These are phyloP conservation scores for Homarus americanus DNA, from an alignment of 1,140 invertebrate species.

Conservation along the genomic window DNA sequence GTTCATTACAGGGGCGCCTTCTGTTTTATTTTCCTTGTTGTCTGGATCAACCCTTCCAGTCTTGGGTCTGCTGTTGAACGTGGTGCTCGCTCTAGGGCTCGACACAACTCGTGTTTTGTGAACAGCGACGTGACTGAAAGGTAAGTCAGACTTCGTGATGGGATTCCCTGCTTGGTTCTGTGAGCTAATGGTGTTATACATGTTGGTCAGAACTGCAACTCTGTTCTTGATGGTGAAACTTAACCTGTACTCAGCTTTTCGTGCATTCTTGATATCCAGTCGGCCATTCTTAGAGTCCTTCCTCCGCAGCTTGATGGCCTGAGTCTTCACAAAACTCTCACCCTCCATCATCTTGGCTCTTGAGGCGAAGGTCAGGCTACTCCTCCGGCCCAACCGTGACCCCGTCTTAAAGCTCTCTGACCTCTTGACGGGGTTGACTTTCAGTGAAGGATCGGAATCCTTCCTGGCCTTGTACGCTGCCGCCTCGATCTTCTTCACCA, in stretches of 20 bases:
- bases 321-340: conserved; percentile 67
- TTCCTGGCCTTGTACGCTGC: conserved; percentile 63
- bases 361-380: conserved; percentile 60
- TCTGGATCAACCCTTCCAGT: conserved; percentile 19
- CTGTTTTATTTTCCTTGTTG: conserved; percentile 25
- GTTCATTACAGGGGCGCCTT: conserved; percentile 34
- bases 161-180: conserved; percentile 69
- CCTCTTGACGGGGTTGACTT: conserved; percentile 68
- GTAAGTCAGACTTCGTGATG: conserved; percentile 40
- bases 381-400: conserved; percentile 57
- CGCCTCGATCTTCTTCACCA: conserved; percentile 71
- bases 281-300: conserved; percentile 68
- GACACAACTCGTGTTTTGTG: conserved; percentile 43
- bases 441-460: conserved; percentile 59
- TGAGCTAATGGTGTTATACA: conserved; percentile 73
- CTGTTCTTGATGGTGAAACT: conserved; percentile 73
- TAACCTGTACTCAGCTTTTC: conserved; percentile 71
- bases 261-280: conserved; percentile 56
- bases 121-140: conserved; percentile 49
- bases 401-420: conserved; percentile 71
- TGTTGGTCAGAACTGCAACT: conserved; percentile 70
- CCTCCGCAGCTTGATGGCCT: conserved; percentile 68
- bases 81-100: conserved; percentile 64
- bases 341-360: conserved; percentile 66
- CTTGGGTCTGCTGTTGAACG: conserved; percentile 65